phyloP scores from a whole-genome alignment of 2,888 invertebrate species.

The Stomorhina lunata region DNA sequence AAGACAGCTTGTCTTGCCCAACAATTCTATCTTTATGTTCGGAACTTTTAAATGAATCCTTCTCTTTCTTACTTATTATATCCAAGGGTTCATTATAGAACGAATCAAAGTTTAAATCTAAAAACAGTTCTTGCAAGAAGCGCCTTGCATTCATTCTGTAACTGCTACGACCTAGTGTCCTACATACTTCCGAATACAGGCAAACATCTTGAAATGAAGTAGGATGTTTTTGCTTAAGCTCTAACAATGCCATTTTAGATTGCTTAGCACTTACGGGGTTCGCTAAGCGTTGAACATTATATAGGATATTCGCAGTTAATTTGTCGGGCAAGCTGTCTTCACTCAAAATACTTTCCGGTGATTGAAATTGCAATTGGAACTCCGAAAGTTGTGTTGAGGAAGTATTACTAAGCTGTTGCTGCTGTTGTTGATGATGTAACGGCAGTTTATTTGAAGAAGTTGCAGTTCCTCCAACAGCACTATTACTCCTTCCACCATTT shows the following conservation, averaged over 20 bases:
- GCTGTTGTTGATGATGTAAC: slow-evolving; percentile 51
- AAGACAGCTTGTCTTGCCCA: slow-evolving; percentile 28
- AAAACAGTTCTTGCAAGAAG: slow-evolving; percentile 95
- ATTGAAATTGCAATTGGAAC: slow-evolving; percentile 78
- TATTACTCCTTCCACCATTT: slow-evolving; percentile 45
- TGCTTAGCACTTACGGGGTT: slow-evolving; percentile 90
- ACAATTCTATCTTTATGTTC: slow-evolving; percentile 36
- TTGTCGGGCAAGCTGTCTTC: slow-evolving; percentile 79
- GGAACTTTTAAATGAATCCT: slow-evolving; percentile 63
- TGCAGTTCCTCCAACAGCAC: not conserved
- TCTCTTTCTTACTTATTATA: slow-evolving; percentile 78
- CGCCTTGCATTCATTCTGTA: slow-evolving; percentile 91
- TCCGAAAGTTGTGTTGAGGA: slow-evolving; percentile 75
- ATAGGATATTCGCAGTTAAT: slow-evolving; percentile 81
- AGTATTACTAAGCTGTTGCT: slow-evolving; percentile 68
- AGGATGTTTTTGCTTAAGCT: slow-evolving; percentile 87
- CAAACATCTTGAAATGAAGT: slow-evolving; percentile 91
- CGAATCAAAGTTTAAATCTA: slow-evolving; percentile 89
- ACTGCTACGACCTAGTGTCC: slow-evolving; percentile 87
- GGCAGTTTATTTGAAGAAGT: slow-evolving; percentile 29
- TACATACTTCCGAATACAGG: slow-evolving; percentile 94
- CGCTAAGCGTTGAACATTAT: slow-evolving; percentile 87
- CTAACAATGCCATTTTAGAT: slow-evolving; percentile 90
- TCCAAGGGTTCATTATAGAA: slow-evolving; percentile 81
- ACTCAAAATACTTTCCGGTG: slow-evolving; percentile 79